Base-by-base conservation (phyloP, 2,888 invertebrate genomes). In the Drosophila quinaria region DNA sequence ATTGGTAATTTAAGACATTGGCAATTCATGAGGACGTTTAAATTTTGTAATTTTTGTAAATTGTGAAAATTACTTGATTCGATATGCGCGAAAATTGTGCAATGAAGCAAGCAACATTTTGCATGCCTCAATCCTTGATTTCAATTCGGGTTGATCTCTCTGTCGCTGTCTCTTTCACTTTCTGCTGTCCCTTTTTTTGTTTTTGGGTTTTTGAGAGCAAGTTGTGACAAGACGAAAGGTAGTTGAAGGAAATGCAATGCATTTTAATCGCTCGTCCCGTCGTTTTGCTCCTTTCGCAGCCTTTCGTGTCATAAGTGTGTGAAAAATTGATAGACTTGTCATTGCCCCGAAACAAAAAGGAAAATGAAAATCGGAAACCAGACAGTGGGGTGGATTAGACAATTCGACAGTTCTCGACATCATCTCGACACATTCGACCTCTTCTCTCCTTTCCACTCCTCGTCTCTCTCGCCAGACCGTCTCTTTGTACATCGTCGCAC, bases 321-420 rank as follows among this genome's bases (percentile, higher is more conserved):
- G 87, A 86, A 80, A 87, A 80, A 84, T 87, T 87, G 87, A 87
- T 87, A 87, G 86, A 87, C 87, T 87, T 86, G 87, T 87, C 87
- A 87, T 58, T 74, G 55, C 60, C 56, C 42, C 15, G n/a, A 41
- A 41, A 37, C 4, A n/a, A 15, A 35, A 35, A 35, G 13, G 13
- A 33, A 33, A 33, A 22, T 4, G 13, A 35, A 33, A 11, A 33
- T 10, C 4, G 4, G 11, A 35, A 31, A 25, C 54, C 49, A 55
- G 19, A 25, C 29, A 46, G 74, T 75, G 77, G 82, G 82, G 84
- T 83, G 80, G 78, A 52, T 78, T 70, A 51, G 60, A 44, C 68
- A 4, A 22, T 22, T 22, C 22, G 69, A 62, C 64, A 44, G 60
- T 54, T 58, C 59, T 39, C 54, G 37, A 37, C 42, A 46, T 52